These are phyloP conservation scores for Lutjanus erythropterus DNA, from an alignment of 2,113 vertebrate genomes.

Conservation along the genomic window DNA sequence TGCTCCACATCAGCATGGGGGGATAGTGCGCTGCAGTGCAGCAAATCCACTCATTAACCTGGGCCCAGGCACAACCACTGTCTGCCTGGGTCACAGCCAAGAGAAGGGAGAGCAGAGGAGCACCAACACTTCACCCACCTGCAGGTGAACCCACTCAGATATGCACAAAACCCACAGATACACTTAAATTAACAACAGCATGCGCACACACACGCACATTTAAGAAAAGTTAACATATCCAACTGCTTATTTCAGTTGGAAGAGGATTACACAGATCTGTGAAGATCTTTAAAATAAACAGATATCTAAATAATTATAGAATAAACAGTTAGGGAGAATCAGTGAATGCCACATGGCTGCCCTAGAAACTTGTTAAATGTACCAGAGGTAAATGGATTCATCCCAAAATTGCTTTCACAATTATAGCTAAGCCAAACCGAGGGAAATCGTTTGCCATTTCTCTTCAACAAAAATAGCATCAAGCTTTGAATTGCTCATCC, in stretches of 20 bases:
- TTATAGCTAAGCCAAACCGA: constrained; percentile 80
- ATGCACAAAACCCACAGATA: constrained; percentile 2
- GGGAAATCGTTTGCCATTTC: constrained; percentile 77
- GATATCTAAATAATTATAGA: constrained; percentile 59
- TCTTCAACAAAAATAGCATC: constrained; percentile 77
- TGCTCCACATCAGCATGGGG: constrained; percentile 84
- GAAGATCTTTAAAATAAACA: constrained; percentile 60
- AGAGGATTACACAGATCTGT: constrained; percentile 52
- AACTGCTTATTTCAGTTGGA: constrained; percentile 31
- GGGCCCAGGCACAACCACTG: constrained; percentile 65
- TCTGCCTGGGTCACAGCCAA: constrained; percentile 73
- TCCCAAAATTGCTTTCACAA: constrained; percentile 82
- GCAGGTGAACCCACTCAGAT: constrained; percentile 49
- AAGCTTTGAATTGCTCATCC: constrained; percentile 71
- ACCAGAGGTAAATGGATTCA: constrained; percentile 79
- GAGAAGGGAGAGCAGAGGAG: constrained; percentile 46
- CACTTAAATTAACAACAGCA: constrained; percentile 13
- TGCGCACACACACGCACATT: neutral
- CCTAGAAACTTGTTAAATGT: constrained; percentile 77
- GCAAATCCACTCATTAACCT: constrained; percentile 87
- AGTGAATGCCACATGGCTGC: constrained; percentile 69
- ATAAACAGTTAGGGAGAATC: constrained; percentile 53
- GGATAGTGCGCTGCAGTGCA: constrained; percentile 84
- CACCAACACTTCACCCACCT: constrained; percentile 53
- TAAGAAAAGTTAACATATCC: constrained; percentile 29